Evolutionary conservation across 2,797 vertebrate species (phyloP).

Genomic region (Onychomys arenicola): DNA sequence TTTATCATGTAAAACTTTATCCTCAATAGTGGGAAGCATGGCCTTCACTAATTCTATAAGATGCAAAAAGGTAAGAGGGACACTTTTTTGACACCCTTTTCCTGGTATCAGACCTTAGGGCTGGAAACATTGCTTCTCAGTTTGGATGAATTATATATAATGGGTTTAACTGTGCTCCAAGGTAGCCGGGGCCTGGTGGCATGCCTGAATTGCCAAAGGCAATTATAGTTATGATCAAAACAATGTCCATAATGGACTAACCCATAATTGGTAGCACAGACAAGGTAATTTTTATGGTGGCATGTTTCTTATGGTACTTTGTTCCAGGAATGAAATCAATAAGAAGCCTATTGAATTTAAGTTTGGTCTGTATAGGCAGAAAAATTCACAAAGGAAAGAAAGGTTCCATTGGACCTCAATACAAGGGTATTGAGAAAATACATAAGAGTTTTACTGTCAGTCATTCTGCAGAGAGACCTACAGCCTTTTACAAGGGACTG

Average conservation of each 20-base stretch:
- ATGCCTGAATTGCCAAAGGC: background rate
- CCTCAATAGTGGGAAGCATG: background rate
- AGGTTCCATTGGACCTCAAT: background rate
- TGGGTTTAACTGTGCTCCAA: background rate
- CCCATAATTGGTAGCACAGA: background rate
- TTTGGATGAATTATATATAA: background rate
- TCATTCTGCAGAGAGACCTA: background rate
- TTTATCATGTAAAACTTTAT: background rate
- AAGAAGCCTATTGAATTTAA: background rate
- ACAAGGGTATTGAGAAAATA: background rate
- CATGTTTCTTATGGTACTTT: background rate
- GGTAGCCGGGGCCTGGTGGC: background rate
- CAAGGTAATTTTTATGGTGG: background rate
- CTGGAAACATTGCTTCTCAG: background rate
- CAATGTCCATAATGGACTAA: background rate
- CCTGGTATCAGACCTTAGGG: background rate
- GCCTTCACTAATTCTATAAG: too few species aligned
- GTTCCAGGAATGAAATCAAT: background rate
- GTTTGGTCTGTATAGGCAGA: background rate
- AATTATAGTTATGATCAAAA: background rate
- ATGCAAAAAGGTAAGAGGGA: background rate
- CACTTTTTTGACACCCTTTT: background rate
- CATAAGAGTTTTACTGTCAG: too few species aligned
- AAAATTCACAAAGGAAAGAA: background rate
- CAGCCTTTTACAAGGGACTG: background rate